Base-by-base conservation (phyloP, 1,140 invertebrate species). In the Caerostris extrusa region DNA sequence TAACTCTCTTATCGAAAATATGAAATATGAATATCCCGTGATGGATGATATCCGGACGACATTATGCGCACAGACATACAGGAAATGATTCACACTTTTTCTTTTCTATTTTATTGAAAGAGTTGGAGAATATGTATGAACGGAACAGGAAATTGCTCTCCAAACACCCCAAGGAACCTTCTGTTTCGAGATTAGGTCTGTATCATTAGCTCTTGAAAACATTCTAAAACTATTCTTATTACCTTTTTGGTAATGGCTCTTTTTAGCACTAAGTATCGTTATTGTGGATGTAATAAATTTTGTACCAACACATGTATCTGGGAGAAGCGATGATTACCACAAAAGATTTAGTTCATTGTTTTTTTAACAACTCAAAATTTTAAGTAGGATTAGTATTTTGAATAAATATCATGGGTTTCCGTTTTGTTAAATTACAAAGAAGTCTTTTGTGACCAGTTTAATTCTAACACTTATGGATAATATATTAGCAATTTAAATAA, bases 1-100 rank as follows among this genome's bases (percentile, higher is more conserved):
- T 83, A 83, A 83, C 82, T 83, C 55, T 83, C 82, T 83, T 83
- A 83, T 83, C 82, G 82, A 83, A 83, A 83, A 83, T 83, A 83
- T 83, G 82, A 83, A 83, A 83, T 83, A 83, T 83, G 82, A 83
- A 83, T 83, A 58, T 50, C 55, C 56, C 57, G 3, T 83, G 82
- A 83, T 83, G 56, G 82, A 83, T 83, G 82, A 58, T 56, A 57
- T 83, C 82, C 82, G 82, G 82, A 6, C 55, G 56, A 83, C 82
- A 83, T 58, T 83, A 17, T 83, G 71, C 50, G 34, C 55, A 3
- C 82, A 57, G 14, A 58, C 82, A 58, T 58, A 58, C 55, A 17
- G 82, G 82, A 19, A 34, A 83, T 58, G 55, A 7, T 3, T 58
- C 50, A 3, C 19, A 53, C 5, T 12, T 77, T 14, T 77, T 19